phyloP scores from a whole-genome alignment of 2,888 invertebrate genomes.

The Hypomecis atomaria region DNA sequence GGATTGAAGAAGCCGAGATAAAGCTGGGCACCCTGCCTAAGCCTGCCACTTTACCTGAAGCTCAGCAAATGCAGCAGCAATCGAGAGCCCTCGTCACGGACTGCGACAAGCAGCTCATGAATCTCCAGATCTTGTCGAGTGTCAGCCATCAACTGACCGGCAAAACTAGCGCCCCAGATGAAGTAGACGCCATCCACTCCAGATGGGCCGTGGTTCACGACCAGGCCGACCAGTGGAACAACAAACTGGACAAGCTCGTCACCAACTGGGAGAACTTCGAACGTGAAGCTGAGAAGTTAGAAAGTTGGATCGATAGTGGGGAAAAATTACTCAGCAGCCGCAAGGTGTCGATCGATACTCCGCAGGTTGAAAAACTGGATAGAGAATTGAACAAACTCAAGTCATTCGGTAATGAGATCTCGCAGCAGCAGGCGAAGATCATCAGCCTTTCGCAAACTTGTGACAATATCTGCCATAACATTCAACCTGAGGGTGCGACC shows the following conservation, averaged over 20 bases:
- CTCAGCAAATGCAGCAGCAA: constrained; percentile 89
- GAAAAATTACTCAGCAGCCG: constrained; percentile 86
- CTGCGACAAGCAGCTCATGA: constrained; percentile 90
- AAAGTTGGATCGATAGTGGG: constrained; percentile 90
- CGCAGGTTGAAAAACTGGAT: constrained; percentile 90
- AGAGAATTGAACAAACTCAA: constrained; percentile 90
- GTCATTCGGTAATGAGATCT: constrained; percentile 93
- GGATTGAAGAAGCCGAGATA: constrained; percentile 95
- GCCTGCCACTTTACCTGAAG: constrained; percentile 92
- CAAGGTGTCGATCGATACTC: constrained; percentile 86
- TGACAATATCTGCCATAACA: constrained; percentile 90
- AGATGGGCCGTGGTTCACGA: constrained; percentile 94
- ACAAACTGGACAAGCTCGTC: constrained; percentile 91
- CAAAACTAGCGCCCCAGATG: constrained; percentile 91
- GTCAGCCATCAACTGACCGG: constrained; percentile 91
- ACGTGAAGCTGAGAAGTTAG: constrained; percentile 89
- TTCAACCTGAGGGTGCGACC: constrained; percentile 91
- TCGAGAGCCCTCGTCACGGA: constrained; percentile 90
- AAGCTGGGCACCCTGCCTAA: constrained; percentile 90
- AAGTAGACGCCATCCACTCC: constrained; percentile 92
- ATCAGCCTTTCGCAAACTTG: constrained; percentile 91
- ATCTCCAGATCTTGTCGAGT: constrained; percentile 89
- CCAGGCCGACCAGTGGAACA: constrained; percentile 90
- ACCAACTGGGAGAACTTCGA: constrained; percentile 93
- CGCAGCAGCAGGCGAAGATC: constrained; percentile 93